Base-by-base conservation (phyloP, 2,888 invertebrate genomes). In the Nebria brevicollis region DNA sequence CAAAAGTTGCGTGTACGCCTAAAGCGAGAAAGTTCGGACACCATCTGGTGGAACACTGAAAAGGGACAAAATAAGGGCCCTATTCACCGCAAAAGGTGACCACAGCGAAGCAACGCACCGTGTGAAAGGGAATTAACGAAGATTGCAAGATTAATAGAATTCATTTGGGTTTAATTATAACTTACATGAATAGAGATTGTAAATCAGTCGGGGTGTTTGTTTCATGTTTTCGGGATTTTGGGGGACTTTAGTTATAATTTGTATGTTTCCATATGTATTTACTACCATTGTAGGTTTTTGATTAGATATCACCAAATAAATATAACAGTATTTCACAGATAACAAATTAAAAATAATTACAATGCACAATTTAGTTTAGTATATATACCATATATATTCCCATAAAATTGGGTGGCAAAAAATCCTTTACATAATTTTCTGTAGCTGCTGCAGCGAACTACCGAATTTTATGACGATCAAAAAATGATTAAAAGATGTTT, bases 101-200 rank as follows among this genome's bases (percentile, higher is more conserved):
- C 54, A 54, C 54, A 54, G 7, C 54, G 13, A 8, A 54, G 11
- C 54, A 54, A 54, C 8, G 54, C 54, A 54, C 54, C 54, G 13
- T 54, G 54, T 54, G 54, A 54, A 54, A 54, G 54, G 54, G 54
- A 54, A 54, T 54, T 54, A 54, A 13, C 54, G 54, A 54, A 54
- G 54, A 54, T 54, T 54, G 54, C 54, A 54, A 54, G 54, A 54
- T 54, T 54, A 54, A 54, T 54, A 11, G 54, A 54, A 54, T 54
- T 54, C 54, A 54, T 54, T 54, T 7, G 54, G 7, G 54, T 54
- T 54, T 54, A 54, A 54, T 54, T 54, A 54, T 54, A 54, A 54
- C 54, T 54, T 54, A 54, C 54, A 54, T 54, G 54, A 54, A 54
- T 54, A 54, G 54, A 54, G 54, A 54, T 54, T 54, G 54, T 54